These are phyloP conservation scores for Eupelmus urozonus DNA, from an alignment of 2,888 invertebrate genomes.

Conservation along the genomic window DNA sequence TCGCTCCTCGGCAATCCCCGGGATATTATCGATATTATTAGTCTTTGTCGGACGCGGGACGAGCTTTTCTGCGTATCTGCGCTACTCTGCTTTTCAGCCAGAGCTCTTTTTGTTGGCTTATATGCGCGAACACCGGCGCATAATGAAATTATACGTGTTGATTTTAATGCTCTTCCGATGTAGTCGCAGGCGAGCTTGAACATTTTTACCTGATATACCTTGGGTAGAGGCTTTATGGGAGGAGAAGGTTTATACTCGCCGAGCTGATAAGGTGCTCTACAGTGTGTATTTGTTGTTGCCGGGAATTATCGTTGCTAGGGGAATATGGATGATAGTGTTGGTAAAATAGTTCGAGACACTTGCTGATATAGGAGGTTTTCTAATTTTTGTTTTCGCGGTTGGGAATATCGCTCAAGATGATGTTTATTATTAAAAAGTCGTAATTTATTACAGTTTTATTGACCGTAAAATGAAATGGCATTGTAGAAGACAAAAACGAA, in stretches of 20 bases:
- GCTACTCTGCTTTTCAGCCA: not conserved
- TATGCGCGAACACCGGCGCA: too few species aligned
- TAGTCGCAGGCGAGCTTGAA: not conserved
- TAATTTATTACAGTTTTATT: too few species aligned
- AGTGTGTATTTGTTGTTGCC: not conserved
- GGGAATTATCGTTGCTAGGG: not conserved
- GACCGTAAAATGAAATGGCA: too few species aligned
- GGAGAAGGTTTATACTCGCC: not conserved
- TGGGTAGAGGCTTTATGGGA: too few species aligned
- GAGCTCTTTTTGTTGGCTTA: not conserved
- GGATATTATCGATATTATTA: conserved; percentile 70
- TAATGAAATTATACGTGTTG: conserved; percentile 18
- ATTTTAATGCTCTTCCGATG: conserved; percentile 27
- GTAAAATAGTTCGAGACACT: not conserved
- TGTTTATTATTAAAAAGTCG: too few species aligned
- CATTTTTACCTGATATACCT: too few species aligned
- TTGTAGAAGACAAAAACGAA: too few species aligned
- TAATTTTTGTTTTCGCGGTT: too few species aligned
- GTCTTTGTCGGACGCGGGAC: conserved; percentile 63
- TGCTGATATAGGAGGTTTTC: not conserved
- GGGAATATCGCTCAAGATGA: too few species aligned
- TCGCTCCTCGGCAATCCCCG: conserved; percentile 60
- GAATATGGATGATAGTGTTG: not conserved
- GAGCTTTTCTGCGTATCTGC: conserved; percentile 20
- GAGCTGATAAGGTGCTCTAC: not conserved